Base-by-base conservation (phyloP, 2,797 vertebrate species). In the Podargus strigoides region DNA sequence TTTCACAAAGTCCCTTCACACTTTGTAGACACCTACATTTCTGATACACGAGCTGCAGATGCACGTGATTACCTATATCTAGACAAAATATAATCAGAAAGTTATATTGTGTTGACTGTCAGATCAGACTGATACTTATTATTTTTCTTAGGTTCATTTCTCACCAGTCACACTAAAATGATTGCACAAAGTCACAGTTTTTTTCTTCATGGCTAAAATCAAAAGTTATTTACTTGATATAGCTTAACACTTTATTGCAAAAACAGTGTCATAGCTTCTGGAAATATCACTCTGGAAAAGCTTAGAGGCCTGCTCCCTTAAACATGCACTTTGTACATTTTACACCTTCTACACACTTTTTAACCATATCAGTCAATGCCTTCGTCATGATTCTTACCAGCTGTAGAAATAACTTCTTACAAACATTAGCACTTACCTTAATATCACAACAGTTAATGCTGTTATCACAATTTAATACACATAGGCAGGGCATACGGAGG, bases 31-130 rank as follows among this genome's bases (percentile, higher is more conserved):
- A 44, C 12, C 28, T 85, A 13, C 8, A 9, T 75, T 83, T 77
- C 37, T 72, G 32, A 72, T 20, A 69, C 22, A n/a, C 23, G 34
- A 82, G 30, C 41, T 49, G 22, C 1, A 10, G 69, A 32, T 91
- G 32, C 49, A 75, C 0, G 0, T 34, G 53, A 60, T 42, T 80
- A 60, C 34, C 32, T 68, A 12, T 13, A 78, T 39, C 80, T 72
- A 68, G 74, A 55, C 32, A 89, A 95, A 94, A 95, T 68, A 62
- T n/a, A 78, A 90, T 81, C n/a, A 72, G 67, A 86, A 90, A 84
- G 20, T 22, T 81, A 42, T 62, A 49, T 10, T 53, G 62, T 81
- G 30, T 93, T 86, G 76, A 46, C 52, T 91, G 27, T 72, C 90
- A 81, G 58, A 84, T 72, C 74, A 75, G 58, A 81, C 41, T 78